Conservation (phyloP, 2,888 invertebrate species). For the Fissipunctia ypsillon region DNA sequence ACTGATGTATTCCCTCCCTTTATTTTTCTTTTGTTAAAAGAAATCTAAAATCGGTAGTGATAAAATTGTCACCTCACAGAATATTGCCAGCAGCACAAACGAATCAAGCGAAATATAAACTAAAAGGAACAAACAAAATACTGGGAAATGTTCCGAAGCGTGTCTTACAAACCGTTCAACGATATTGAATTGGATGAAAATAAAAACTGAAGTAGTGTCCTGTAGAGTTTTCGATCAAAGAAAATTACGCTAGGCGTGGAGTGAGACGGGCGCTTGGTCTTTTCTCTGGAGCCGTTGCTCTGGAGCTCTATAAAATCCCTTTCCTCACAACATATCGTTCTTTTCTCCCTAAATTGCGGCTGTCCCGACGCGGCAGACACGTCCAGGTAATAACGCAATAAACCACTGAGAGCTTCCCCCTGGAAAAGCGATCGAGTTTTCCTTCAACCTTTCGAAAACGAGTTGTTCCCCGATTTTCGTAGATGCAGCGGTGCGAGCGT, state of each 20-base stretch:
- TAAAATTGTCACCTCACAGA: conserved; percentile 66
- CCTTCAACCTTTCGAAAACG: conserved; percentile 88
- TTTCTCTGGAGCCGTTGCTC: conserved; percentile 78
- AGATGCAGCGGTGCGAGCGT: conserved; percentile 69
- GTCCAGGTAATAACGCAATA: conserved; percentile 91
- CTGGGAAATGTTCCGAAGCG: conserved; percentile 70
- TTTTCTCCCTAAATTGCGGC: conserved; percentile 89
- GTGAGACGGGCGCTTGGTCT: conserved; percentile 78
- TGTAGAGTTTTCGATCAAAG: conserved; percentile 87
- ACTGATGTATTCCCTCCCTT: not conserved
- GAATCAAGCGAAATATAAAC: conserved; percentile 66
- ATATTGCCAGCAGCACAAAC: conserved; percentile 53
- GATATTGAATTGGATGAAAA: conserved; percentile 87
- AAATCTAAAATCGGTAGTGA: conserved; percentile 29
- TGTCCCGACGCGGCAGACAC: conserved; percentile 88
- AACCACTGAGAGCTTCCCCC: conserved; percentile 90
- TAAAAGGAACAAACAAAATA: conserved; percentile 60
- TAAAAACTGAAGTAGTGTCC: conserved; percentile 83
- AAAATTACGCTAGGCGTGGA: conserved; percentile 85
- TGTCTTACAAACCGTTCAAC: conserved; percentile 77
- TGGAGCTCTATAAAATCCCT: conserved; percentile 87
- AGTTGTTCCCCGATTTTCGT: conserved; percentile 85
- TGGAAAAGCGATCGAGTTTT: conserved; percentile 90
- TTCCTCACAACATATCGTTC: conserved; percentile 88
- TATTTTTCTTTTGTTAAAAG: not conserved